Percentiles rank a stretch among this genome's conserved stretches.
phyloP scores from a whole-genome alignment of 2,888 invertebrate species.

The Heliothis peltigera region DNA sequence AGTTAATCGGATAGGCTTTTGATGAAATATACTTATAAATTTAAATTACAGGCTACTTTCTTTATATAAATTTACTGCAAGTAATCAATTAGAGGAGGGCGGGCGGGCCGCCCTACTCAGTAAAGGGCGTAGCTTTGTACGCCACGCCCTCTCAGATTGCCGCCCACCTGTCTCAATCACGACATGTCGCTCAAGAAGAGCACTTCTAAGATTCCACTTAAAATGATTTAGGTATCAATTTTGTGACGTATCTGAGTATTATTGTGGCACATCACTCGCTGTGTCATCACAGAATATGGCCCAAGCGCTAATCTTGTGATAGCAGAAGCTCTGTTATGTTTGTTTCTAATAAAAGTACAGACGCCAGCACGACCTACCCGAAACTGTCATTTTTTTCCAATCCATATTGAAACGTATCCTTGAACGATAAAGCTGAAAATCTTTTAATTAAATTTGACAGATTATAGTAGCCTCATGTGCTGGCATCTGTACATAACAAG shows the following conservation, averaged over 20 bases:
- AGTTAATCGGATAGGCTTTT: constrained; percentile 21
- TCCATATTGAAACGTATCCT: too few species aligned
- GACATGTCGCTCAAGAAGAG: constrained; percentile 43
- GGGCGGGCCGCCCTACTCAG: constrained; percentile 52
- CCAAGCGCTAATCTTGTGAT: too few species aligned
- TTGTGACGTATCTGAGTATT: constrained; percentile 3
- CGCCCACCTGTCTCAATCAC: constrained; percentile 62
- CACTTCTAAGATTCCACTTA: constrained; percentile 38
- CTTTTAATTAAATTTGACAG: too few species aligned
- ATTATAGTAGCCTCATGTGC: too few species aligned
- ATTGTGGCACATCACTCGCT: not conserved
- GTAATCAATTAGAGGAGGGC: constrained; percentile 59
- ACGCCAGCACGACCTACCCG: too few species aligned
- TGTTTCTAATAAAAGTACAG: too few species aligned
- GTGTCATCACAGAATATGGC: not conserved
- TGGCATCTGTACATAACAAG: too few species aligned
- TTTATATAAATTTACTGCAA: constrained; percentile 48
- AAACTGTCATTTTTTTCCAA: too few species aligned
- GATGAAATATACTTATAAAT: constrained; percentile 22
- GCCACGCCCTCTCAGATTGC: constrained; percentile 50
- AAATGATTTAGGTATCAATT: constrained; percentile 35
- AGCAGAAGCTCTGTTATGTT: too few species aligned
- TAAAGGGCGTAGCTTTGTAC: constrained; percentile 43
- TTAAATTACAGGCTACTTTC: constrained; percentile 37
- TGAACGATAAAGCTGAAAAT: too few species aligned